Percentiles rank a stretch among this genome's conserved stretches.
Conservation (phyloP, 2,797 vertebrate genomes). For the Balearica regulorum region DNA sequence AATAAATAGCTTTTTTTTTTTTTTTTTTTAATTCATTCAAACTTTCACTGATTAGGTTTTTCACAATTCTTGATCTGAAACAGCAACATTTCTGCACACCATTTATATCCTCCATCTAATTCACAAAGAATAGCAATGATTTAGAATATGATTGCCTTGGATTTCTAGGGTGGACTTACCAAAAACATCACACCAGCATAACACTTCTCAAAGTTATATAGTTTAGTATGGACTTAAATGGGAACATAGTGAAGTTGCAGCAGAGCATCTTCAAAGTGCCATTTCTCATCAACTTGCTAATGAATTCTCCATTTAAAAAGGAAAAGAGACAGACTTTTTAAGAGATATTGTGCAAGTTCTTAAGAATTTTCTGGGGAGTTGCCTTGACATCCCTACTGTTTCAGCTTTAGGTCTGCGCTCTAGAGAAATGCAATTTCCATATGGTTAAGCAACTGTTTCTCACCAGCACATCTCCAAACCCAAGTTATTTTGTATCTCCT, state of each 20-base stretch:
- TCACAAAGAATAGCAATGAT: not conserved
- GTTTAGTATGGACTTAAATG: not conserved
- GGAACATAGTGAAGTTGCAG: not conserved
- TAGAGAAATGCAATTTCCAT: constrained; percentile 56
- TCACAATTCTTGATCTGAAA: not conserved
- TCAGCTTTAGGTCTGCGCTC: constrained; percentile 23
- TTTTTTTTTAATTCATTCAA: not conserved
- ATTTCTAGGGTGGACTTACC: not conserved
- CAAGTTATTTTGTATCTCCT: constrained; percentile 51
- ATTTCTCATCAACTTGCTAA: constrained; percentile 39
- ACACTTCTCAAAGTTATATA: not conserved
- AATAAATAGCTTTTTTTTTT: not conserved
- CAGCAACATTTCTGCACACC: not conserved
- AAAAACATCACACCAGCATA: not conserved
- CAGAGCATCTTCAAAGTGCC: not conserved
- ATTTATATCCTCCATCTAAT: not conserved
- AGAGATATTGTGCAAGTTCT: not conserved
- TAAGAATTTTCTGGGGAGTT: constrained; percentile 3
- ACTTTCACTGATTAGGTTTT: not conserved
- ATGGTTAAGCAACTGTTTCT: constrained; percentile 63
- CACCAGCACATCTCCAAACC: constrained; percentile 39
- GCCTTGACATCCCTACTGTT: constrained; percentile 31
- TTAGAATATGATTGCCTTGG: not conserved
- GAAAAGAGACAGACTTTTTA: constrained; percentile 8
- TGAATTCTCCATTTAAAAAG: constrained; percentile 22